Evolutionary conservation across 1,140 invertebrate genomes (phyloP), one percentile per base, ranked within the genome.

Genomic region (Papilio polytes): DNA sequence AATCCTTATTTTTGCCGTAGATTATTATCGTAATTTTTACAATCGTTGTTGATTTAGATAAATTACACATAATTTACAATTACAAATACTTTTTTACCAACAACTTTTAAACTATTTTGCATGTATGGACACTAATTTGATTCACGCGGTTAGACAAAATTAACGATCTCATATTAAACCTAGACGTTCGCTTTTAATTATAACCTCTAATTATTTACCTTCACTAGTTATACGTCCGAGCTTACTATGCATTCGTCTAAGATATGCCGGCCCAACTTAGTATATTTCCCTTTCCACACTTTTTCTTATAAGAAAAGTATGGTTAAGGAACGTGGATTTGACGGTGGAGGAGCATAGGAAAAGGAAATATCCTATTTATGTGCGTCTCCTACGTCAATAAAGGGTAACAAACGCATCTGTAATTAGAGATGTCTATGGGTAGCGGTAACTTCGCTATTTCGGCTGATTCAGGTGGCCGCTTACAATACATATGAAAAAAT

Each of bases 151-250:
- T 20, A 41, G n/a, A 59, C 53, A 8, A 41, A 78, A 78, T 78
- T 78, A 78, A 36, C 76, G 74, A 20, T 22, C 20, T 78, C 15
- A 26, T 31, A 53, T 76, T 76, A 78, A 26, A 78, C 31, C 31
- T 78, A 78, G 74, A 36, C 20, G 74, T 78, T 56, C 15, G 74
- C 48, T 76, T 76, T 53, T 53, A 76, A 76, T 76, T 76, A 76
- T 31, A 53, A 22, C 48, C 12, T 76, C 53, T 76, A 76, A 76
- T 76, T 76, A n/a, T 48, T 74, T 20, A 22, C 46, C 73, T 53
- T 53, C 48, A 53, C 46, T 26, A 4, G 44, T 53, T 76, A 8
- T 15, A 26, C 44, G 73, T 36, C 9, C 8, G 22, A 46, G 7
- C 18, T 31, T 1, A 73, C 18, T 9, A 70, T 31, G 7, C 22